phyloP scores from a whole-genome alignment of 2,797 vertebrate genomes.

The Eulemur mongoz region DNA sequence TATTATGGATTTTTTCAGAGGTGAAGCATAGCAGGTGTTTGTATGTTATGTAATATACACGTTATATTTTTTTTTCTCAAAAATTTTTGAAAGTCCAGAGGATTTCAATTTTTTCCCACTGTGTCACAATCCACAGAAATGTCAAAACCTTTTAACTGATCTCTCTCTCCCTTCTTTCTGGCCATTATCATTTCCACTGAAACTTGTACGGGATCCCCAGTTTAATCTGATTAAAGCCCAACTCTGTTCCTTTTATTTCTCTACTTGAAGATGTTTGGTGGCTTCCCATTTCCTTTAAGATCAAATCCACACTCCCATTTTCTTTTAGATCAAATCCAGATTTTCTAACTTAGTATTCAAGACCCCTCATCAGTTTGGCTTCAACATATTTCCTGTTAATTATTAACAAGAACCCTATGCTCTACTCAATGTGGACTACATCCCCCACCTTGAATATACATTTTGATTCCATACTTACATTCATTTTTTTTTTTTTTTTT shows the following conservation, averaged over 20 bases:
- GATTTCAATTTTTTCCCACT: background rate
- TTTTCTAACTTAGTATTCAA: background rate
- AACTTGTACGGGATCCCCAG: background rate
- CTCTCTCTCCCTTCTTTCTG: background rate
- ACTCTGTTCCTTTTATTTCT: background rate
- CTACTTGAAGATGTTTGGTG: background rate
- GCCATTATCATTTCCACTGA: background rate
- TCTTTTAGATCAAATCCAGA: background rate
- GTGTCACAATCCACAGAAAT: background rate
- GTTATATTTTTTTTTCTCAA: background rate
- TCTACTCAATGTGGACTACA: background rate
- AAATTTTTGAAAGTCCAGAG: constrained; percentile 2
- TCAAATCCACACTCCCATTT: background rate
- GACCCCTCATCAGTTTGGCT: background rate
- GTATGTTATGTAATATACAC: background rate
- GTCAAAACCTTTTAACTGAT: background rate
- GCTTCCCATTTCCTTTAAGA: background rate
- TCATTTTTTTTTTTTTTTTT: background rate
- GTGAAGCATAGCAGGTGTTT: background rate
- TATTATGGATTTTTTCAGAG: background rate
- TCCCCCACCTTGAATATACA: background rate
- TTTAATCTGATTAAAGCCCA: background rate
- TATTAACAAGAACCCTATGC: background rate
- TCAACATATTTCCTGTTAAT: background rate
- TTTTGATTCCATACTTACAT: background rate